Evolutionary conservation across 2,888 invertebrate genomes (phyloP).

Genomic region (Dolichomitus sp.): DNA sequence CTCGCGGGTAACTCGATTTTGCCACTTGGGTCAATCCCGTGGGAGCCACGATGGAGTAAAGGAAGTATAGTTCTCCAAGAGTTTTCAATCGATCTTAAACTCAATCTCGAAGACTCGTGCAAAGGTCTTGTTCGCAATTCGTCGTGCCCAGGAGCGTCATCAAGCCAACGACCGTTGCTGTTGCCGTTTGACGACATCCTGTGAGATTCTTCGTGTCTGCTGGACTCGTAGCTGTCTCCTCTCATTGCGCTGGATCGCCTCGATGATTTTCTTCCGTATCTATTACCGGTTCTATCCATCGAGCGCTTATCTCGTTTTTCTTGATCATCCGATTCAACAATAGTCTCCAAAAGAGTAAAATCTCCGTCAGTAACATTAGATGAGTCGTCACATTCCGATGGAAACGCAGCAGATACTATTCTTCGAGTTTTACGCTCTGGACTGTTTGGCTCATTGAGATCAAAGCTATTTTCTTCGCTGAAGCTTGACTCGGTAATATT

Average conservation of each 20-base stretch:
- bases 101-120: constrained; percentile 49
- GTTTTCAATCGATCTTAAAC: constrained; percentile 33
- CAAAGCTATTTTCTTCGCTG: constrained; percentile 11
- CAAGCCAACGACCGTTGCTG: background rate
- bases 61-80: background rate
- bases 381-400: constrained; percentile 1
- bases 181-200: constrained; percentile 4
- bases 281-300: constrained; percentile 10
- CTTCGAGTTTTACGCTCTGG: background rate
- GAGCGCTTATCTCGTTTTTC: background rate
- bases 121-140: constrained; percentile 18
- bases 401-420: background rate
- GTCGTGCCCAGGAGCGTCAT: background rate
- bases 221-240: background rate
- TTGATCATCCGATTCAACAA: background rate
- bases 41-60: background rate
- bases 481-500: background rate
- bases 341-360: constrained; percentile 6
- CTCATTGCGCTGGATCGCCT: background rate
- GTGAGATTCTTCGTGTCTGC: background rate
- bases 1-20: constrained; percentile 7
- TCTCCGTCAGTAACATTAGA: background rate
- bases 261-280: background rate
- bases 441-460: background rate
- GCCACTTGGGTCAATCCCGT: background rate